phyloP scores from a whole-genome alignment of 2,113 vertebrate genomes.

The Pseudorasbora parva region DNA sequence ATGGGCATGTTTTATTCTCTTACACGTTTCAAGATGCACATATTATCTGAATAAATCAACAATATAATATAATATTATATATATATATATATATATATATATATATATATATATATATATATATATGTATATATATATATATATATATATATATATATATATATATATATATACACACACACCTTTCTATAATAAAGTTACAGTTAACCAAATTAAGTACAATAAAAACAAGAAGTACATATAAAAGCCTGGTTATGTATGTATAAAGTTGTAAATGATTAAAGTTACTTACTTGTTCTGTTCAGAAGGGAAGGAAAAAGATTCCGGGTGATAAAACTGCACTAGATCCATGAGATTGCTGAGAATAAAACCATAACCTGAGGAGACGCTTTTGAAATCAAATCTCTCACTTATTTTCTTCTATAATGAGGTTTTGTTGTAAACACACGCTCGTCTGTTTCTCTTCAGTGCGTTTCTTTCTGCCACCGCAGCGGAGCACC shows the following conservation, averaged over 20 bases:
- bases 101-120: not conserved
- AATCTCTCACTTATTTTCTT: not conserved
- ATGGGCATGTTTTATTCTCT: not conserved
- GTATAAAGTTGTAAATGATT: not conserved
- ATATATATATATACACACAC: too few relatives aligned
- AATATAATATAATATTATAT: too few relatives aligned
- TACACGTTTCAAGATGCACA: not conserved
- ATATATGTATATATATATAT: not conserved
- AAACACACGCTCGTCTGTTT: not conserved
- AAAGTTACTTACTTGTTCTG: constrained; percentile 26
- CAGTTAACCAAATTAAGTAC: not conserved
- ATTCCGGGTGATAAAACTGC: constrained; percentile 52
- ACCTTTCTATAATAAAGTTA: not conserved
- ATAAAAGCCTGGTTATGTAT: not conserved
- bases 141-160: not conserved
- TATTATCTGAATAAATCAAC: not conserved
- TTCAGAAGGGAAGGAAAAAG: not conserved
- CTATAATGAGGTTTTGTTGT: not conserved
- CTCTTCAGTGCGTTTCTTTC: not conserved
- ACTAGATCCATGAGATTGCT: constrained; percentile 49
- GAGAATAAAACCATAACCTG: constrained; percentile 19
- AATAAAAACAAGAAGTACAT: not conserved
- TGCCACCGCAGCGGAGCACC: not conserved
- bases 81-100: not conserved
- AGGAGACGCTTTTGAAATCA: not conserved